These are phyloP conservation scores for Peribatodes rhomboidaria DNA, from an alignment of 2,888 invertebrate species.

Conservation along the genomic window DNA sequence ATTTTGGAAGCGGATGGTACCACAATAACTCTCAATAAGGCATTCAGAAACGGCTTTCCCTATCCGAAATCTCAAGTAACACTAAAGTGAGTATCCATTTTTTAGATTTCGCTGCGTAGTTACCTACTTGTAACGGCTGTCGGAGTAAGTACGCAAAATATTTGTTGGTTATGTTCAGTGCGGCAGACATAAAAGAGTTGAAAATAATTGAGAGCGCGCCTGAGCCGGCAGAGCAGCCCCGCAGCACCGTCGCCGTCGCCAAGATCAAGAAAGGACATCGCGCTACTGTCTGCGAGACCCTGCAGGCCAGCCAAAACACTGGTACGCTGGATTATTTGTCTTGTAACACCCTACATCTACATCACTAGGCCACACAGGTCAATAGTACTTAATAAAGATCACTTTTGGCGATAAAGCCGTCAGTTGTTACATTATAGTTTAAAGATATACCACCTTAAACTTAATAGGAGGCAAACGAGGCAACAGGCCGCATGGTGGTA, in stretches of 20 bases:
- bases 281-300: slow-evolving; percentile 76
- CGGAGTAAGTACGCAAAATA: background rate
- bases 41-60: slow-evolving; percentile 92
- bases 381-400: too few species aligned
- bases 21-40: slow-evolving; percentile 91
- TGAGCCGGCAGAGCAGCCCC: slow-evolving; percentile 66
- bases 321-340: too few species aligned
- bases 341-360: too few species aligned
- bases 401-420: too few species aligned
- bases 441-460: too few species aligned
- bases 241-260: slow-evolving; percentile 75
- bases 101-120: too few species aligned
- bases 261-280: slow-evolving; percentile 69
- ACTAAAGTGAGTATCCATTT: slow-evolving; percentile 69
- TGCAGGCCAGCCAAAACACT: slow-evolving; percentile 71
- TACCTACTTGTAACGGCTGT: too few species aligned
- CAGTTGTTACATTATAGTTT: too few species aligned
- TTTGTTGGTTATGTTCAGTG: slow-evolving; percentile 74
- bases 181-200: slow-evolving; percentile 91
- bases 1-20: slow-evolving; percentile 91
- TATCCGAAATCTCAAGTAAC: slow-evolving; percentile 83
- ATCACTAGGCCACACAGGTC: too few species aligned
- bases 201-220: slow-evolving; percentile 90
- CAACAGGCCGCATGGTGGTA: too few species aligned
- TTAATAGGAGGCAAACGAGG: too few species aligned